These are phyloP conservation scores for Cremastinae sp. DNA, from an alignment of 2,888 invertebrate genomes.

Conservation along the genomic window DNA sequence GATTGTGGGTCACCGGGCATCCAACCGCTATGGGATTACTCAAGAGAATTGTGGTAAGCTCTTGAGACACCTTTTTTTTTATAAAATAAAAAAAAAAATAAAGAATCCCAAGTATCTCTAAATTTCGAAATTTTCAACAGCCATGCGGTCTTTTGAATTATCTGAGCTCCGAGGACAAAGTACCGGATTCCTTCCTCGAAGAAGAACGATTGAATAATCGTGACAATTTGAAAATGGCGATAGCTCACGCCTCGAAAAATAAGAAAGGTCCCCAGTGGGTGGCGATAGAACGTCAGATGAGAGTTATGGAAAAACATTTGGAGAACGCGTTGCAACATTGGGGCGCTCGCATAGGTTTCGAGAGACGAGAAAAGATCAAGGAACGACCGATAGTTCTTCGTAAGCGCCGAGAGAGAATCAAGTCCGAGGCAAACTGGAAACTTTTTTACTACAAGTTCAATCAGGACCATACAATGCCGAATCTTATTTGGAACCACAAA, in stretches of 20 bases:
- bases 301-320: constrained; percentile 91
- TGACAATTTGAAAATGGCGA: constrained; percentile 97
- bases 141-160: constrained; percentile 95
- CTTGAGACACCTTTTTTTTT: neutral
- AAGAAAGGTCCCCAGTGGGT: constrained; percentile 88
- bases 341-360: constrained; percentile 85
- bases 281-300: constrained; percentile 87
- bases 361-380: constrained; percentile 84
- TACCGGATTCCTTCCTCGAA: constrained; percentile 88
- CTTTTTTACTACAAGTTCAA: constrained; percentile 97
- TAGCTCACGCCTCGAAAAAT: constrained; percentile 87
- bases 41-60: constrained; percentile 90
- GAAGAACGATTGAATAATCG: constrained; percentile 89
- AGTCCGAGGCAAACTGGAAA: constrained; percentile 94
- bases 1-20: constrained; percentile 97
- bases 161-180: constrained; percentile 92
- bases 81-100: neutral
- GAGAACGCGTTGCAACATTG: constrained; percentile 88
- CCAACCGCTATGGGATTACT: constrained; percentile 93
- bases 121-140: too few species aligned
- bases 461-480: constrained; percentile 96
- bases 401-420: constrained; percentile 92
- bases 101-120: neutral
- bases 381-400: constrained; percentile 95
- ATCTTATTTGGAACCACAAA: constrained; percentile 99